Evolutionary conservation across 1,140 invertebrate genomes (phyloP).

Genomic region (Drosophila trapezifrons): DNA sequence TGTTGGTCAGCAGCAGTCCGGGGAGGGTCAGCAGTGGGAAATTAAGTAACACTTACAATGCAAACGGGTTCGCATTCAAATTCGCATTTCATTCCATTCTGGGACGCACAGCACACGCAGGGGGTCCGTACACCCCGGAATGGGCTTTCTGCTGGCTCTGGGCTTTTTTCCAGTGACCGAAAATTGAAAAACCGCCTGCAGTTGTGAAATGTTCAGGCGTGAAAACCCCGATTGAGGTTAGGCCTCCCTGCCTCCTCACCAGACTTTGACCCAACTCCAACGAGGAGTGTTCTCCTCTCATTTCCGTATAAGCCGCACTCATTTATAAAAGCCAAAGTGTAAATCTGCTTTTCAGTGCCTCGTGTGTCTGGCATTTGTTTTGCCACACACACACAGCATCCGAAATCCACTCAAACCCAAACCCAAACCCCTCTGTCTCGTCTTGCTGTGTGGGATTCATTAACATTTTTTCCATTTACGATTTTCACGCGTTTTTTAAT

Average conservation of each 20-base stretch:
- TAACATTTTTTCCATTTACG: constrained; percentile 78
- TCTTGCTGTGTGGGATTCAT: constrained; percentile 59
- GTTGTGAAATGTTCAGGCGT: constrained; percentile 82
- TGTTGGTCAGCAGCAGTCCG: constrained; percentile 29
- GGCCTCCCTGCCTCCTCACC: not conserved
- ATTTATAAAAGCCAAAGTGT: constrained; percentile 77
- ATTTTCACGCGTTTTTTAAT: constrained; percentile 78
- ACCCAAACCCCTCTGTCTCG: constrained; percentile 32
- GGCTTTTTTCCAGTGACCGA: constrained; percentile 70
- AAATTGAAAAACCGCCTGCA: constrained; percentile 82
- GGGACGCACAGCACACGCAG: constrained; percentile 55
- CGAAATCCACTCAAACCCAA: constrained; percentile 15
- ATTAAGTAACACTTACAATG: constrained; percentile 81
- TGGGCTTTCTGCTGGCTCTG: not conserved
- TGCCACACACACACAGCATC: constrained; percentile 23
- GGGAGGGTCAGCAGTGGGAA: constrained; percentile 43
- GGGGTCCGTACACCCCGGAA: not conserved
- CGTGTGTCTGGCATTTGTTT: constrained; percentile 48
- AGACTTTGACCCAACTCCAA: not conserved
- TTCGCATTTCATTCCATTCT: constrained; percentile 75
- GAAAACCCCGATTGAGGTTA: constrained; percentile 78
- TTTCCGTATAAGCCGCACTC: constrained; percentile 45
- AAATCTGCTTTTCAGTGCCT: constrained; percentile 58
- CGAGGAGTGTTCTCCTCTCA: not conserved
- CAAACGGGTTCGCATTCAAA: constrained; percentile 53